These are phyloP conservation scores for Catostomus latipinnis DNA, from an alignment of 2,797 vertebrate species.

Conservation along the genomic window DNA sequence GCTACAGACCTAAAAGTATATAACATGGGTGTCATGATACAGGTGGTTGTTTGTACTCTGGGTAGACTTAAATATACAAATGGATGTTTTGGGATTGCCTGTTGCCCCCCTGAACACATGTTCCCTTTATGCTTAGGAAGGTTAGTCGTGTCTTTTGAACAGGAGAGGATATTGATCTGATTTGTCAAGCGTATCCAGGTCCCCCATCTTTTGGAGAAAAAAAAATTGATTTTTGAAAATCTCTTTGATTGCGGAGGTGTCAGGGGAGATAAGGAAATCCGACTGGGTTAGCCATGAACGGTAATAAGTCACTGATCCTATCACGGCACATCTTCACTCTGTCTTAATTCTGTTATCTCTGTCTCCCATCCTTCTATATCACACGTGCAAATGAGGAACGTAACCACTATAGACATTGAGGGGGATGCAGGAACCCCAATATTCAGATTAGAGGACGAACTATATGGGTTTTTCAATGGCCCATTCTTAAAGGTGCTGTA, in stretches of 20 bases:
- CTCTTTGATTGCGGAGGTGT: constrained; percentile 40
- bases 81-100: constrained; percentile 25
- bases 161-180: constrained; percentile 32
- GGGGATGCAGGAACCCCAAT: too few relatives aligned
- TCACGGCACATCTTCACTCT: constrained; percentile 4
- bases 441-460: too few relatives aligned
- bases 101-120: not conserved
- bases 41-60: not conserved
- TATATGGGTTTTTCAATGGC: too few relatives aligned
- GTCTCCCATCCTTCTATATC: not conserved
- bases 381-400: not conserved
- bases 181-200: constrained; percentile 29
- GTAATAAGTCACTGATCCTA: constrained; percentile 28
- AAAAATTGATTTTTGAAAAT: constrained; percentile 40
- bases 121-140: constrained; percentile 13
- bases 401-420: not conserved
- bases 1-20: constrained; percentile 4
- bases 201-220: constrained; percentile 18
- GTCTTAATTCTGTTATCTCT: constrained; percentile 4
- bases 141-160: not conserved
- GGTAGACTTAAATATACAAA: not conserved
- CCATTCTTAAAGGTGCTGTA: too few relatives aligned
- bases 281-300: constrained; percentile 1
- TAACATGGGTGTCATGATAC: not conserved
- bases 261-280: constrained; percentile 31